Evolutionary conservation across 1,140 invertebrate species (phyloP).

Genomic region (Drosophila kepulauana): DNA sequence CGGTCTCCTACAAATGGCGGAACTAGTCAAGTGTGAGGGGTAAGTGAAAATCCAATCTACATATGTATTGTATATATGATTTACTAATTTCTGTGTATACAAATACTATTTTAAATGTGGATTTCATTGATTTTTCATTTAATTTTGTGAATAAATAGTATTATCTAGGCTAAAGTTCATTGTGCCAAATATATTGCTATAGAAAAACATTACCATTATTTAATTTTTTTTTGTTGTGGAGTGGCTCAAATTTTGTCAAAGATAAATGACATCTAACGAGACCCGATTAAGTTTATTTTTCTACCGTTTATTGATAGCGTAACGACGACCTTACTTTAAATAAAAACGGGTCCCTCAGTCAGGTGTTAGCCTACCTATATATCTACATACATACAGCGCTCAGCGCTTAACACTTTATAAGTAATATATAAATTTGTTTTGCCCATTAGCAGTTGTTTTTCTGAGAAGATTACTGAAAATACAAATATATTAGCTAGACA

Average conservation of each 20-base stretch:
- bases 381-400: neutral
- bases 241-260: neutral
- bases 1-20: slow-evolving; percentile 62
- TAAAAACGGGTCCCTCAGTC: slow-evolving; percentile 3
- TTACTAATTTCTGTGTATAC: neutral
- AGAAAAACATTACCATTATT: neutral
- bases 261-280: neutral
- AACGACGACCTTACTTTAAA: neutral
- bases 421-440: slow-evolving; percentile 25
- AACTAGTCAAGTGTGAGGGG: slow-evolving; percentile 69
- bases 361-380: neutral
- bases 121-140: slow-evolving; percentile 13
- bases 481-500: neutral
- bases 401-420: slow-evolving; percentile 34
- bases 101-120: slow-evolving; percentile 8
- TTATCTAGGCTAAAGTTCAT: slow-evolving; percentile 6
- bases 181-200: neutral
- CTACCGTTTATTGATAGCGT: neutral
- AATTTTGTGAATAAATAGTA: slow-evolving; percentile 7
- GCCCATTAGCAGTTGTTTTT: slow-evolving; percentile 26
- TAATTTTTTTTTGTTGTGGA: neutral
- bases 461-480: neutral
- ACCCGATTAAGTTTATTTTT: neutral
- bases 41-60: slow-evolving; percentile 48
- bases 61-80: neutral